Percentiles rank a stretch among this genome's conserved stretches.
phyloP scores from a whole-genome alignment of 2,797 vertebrate species.

The Spea hammondii region DNA sequence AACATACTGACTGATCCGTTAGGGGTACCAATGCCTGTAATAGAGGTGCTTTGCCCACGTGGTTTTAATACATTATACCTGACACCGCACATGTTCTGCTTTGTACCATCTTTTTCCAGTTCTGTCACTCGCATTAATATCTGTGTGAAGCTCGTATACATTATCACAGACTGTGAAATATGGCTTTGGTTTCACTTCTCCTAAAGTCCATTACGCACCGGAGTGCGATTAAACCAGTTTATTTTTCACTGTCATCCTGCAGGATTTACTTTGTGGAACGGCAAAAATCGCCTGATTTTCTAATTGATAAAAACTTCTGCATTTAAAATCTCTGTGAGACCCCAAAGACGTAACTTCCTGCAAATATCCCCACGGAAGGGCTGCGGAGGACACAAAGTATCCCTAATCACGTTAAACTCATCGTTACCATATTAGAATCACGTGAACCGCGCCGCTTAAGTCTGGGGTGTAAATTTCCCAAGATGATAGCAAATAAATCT shows the following conservation, averaged over 20 bases:
- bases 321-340: not conserved
- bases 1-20: no score
- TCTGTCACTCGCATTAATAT: not conserved
- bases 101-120: not conserved
- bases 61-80: no score
- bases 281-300: not conserved
- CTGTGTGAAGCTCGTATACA: not conserved
- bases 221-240: not conserved
- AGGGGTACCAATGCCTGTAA: no score
- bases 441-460: no score
- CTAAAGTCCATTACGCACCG: not conserved
- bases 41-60: no score
- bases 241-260: constrained; percentile 1
- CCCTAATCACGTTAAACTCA: not conserved
- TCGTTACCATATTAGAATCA: no score
- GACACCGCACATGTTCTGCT: not conserved
- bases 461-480: no score
- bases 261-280: not conserved
- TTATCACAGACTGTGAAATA: not conserved
- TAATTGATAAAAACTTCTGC: not conserved
- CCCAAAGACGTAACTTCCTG: not conserved
- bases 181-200: not conserved
- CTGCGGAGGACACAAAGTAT: not conserved
- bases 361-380: not conserved
- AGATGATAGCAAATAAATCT: no score